These are phyloP conservation scores for Desmophyllum pertusum DNA, from an alignment of 92 coral and sea anemone genomes.

Conservation along the genomic window DNA sequence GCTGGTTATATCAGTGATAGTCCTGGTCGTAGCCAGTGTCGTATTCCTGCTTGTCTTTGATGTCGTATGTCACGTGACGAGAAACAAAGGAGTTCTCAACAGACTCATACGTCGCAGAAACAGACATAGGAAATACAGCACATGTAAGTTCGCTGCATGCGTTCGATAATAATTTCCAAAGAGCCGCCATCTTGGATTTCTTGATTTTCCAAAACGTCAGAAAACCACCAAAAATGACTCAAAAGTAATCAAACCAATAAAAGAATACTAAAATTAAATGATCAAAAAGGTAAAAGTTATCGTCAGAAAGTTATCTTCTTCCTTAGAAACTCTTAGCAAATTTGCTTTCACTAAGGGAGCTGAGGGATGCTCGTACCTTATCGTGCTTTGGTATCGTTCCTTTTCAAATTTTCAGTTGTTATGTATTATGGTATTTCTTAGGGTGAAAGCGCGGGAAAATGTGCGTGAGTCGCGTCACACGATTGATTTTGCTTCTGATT, in stretches of 20 bases:
- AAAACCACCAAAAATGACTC: too few species aligned
- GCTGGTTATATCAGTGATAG: slow-evolving; percentile 44
- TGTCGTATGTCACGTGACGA: slow-evolving; percentile 55
- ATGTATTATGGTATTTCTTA: too few species aligned
- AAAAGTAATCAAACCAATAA: too few species aligned
- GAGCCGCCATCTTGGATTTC: background rate
- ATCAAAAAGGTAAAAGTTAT: too few species aligned
- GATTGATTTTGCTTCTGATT: background rate
- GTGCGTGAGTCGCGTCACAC: background rate
- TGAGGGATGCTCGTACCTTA: too few species aligned
- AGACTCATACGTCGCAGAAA: slow-evolving; percentile 35
- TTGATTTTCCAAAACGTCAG: too few species aligned
- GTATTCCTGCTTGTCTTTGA: slow-evolving; percentile 60
- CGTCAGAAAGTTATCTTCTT: background rate
- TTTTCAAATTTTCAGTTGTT: too few species aligned
- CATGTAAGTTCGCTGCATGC: slow-evolving; percentile 49
- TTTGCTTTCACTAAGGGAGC: too few species aligned
- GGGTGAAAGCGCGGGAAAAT: too few species aligned
- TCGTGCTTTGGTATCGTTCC: too few species aligned
- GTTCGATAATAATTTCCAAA: too few species aligned
- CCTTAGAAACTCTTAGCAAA: background rate
- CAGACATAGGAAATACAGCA: slow-evolving; percentile 31
- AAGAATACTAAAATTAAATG: too few species aligned
- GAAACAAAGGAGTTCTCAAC: slow-evolving; percentile 57
- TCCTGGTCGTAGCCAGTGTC: slow-evolving; percentile 53